Evolutionary conservation across 2,797 vertebrate species (phyloP).

Genomic region (Sparus aurata): DNA sequence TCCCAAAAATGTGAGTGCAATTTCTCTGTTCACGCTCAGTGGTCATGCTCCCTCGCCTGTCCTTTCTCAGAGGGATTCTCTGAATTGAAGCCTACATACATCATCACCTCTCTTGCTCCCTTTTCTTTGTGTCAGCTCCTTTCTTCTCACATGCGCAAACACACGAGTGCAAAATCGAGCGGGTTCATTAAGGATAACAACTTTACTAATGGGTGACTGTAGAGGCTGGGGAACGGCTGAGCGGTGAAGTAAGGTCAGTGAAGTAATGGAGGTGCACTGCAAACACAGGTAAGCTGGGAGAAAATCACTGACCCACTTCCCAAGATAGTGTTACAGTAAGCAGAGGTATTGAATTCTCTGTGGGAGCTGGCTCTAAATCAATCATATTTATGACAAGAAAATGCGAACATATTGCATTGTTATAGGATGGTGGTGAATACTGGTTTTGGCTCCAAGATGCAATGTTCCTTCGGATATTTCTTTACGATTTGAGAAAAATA

Average conservation of each 20-base stretch:
- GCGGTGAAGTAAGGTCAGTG: conserved; percentile 54
- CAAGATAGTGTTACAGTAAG: conserved; percentile 13
- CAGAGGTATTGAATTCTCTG: conserved; percentile 10
- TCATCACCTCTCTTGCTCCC: conserved; percentile 38
- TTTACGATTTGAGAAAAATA: conserved; percentile 9
- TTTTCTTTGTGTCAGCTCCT: conserved; percentile 46
- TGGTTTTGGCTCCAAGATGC: conserved; percentile 3
- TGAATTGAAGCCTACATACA: conserved; percentile 60
- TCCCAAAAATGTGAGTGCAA: conserved; percentile 13
- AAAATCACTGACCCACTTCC: conserved; percentile 43
- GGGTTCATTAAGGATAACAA: conserved; percentile 53
- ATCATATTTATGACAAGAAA: conserved; percentile 4
- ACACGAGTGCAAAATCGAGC: conserved; percentile 34
- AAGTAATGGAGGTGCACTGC: conserved; percentile 46
- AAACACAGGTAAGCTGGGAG: conserved; percentile 33
- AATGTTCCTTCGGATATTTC: background rate
- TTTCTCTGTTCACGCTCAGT: background rate
- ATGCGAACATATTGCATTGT: conserved; percentile 1
- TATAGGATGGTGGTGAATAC: background rate
- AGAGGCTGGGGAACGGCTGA: conserved; percentile 40
- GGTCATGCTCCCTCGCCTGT: conserved; percentile 9
- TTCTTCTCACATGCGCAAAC: conserved; percentile 50
- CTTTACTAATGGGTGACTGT: conserved; percentile 46
- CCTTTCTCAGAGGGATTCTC: conserved; percentile 41
- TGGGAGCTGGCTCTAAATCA: conserved; percentile 22